These are phyloP conservation scores for Rhingia campestris DNA, from an alignment of 2,888 invertebrate species.

Conservation along the genomic window DNA sequence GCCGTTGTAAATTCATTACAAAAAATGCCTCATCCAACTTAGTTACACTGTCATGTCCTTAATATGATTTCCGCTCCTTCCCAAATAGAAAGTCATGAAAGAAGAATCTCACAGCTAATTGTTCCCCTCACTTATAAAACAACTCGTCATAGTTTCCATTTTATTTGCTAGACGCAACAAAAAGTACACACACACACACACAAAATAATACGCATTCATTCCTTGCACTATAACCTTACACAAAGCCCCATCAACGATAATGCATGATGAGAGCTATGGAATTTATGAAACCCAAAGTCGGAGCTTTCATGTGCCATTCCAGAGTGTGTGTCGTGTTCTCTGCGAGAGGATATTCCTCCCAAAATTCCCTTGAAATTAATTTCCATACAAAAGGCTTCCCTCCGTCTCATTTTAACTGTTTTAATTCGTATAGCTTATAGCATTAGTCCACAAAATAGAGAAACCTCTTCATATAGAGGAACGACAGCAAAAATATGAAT, in stretches of 20 bases:
- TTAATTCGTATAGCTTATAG: slow-evolving; percentile 59
- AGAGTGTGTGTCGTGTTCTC: slow-evolving; percentile 2
- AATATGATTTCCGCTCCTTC: too few species aligned
- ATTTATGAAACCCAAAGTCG: slow-evolving; percentile 6
- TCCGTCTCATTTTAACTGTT: slow-evolving; percentile 44
- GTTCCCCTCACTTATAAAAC: too few species aligned
- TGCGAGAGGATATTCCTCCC: slow-evolving; percentile 8
- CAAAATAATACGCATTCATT: too few species aligned
- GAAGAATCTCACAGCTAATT: too few species aligned
- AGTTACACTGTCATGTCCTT: too few species aligned
- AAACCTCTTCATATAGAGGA: slow-evolving; percentile 7
- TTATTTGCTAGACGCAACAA: too few species aligned
- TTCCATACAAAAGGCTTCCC: slow-evolving; percentile 33
- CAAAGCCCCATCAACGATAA: neutral
- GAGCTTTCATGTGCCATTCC: neutral
- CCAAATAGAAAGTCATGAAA: too few species aligned
- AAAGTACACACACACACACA: too few species aligned
- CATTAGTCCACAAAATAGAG: slow-evolving; percentile 9
- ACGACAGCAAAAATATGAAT: slow-evolving; percentile 13
- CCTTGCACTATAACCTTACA: too few species aligned
- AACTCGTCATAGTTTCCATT: too few species aligned
- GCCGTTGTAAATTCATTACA: too few species aligned
- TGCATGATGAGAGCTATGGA: slow-evolving; percentile 7
- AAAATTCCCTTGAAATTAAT: slow-evolving; percentile 62
- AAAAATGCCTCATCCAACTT: too few species aligned